Percentiles rank a stretch among this genome's conserved stretches.
Evolutionary conservation across 2,888 invertebrate genomes (phyloP).

Genomic region (Melipona bicolor): DNA sequence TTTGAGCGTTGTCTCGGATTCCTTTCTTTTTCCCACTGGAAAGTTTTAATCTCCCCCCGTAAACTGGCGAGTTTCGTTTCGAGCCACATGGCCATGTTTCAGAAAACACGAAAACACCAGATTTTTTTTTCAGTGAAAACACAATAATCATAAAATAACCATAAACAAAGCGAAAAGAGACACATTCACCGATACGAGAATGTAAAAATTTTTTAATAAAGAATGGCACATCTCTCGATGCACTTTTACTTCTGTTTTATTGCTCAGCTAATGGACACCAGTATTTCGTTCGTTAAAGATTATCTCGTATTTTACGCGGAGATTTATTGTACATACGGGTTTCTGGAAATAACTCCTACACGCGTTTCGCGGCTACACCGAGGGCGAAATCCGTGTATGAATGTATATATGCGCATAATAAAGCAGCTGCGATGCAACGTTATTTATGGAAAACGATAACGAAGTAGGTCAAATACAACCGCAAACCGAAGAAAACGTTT

Average conservation of each 20-base stretch:
- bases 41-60: conserved; percentile 26
- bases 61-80: conserved; percentile 6
- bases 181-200: not conserved
- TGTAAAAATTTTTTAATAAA: not conserved
- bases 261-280: not conserved
- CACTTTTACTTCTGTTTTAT: not conserved
- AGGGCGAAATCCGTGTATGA: not conserved
- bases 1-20: not conserved
- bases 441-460: not conserved
- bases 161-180: too few species aligned
- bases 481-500: not conserved
- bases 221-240: not conserved
- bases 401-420: not conserved
- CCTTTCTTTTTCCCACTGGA: not conserved
- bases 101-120: not conserved
- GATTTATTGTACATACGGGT: not conserved
- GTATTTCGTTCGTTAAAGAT: not conserved
- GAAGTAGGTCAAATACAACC: not conserved
- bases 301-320: not conserved
- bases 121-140: not conserved
- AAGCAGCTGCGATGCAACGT: not conserved
- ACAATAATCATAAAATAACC: too few species aligned
- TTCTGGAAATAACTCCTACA: too few species aligned
- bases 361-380: not conserved
- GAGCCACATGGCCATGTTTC: not conserved